Evolutionary conservation across 2,888 invertebrate genomes (phyloP), one percentile per base, ranked within the genome.

Genomic region (Alloscopus bannaensis): DNA sequence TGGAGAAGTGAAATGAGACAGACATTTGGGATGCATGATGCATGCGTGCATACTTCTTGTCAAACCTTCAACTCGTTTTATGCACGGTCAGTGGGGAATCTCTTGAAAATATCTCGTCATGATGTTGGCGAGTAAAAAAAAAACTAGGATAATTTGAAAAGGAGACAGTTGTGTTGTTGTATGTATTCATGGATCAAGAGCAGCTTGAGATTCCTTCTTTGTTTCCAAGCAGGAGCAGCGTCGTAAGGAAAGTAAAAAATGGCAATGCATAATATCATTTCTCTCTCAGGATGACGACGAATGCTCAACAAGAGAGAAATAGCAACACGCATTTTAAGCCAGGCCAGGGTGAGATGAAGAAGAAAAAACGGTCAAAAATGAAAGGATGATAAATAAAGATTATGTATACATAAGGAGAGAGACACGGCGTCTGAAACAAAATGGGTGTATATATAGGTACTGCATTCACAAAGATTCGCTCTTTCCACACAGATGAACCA

Each of bases 201-300:
- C 72, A 72, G 40, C 62, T 55, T 45, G 70, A 60, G 24, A 45
- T 69, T 60, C 29, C 16, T 62, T 70, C 69, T 77, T 77, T 77
- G 77, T 77, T 77, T 77, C 70, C 77, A 64, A 64, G 77, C 69
- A 77, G 77, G 57, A 77, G 77, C 26, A n/a, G n/a, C n/a, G n/a
- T n/a, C 50, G 60, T 62, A 42, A 68, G 66, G 60, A 68, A 62
- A 62, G 62, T 62, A 76, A 71, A 20, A 66, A 68, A 60, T 68
- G 59, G 66, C 75, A 75, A 76, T n/a, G n/a, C n/a, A n/a, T n/a
- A n/a, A n/a, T 50, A 68, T 68, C 66, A 60, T 66, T n/a, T n/a
- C n/a, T n/a, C n/a, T n/a, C n/a, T n/a, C n/a, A n/a, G n/a, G n/a
- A n/a, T n/a, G n/a, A n/a, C n/a, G n/a, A n/a, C n/a, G n/a, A n/a